Conservation (phyloP, 1,140 invertebrate genomes). For the Zaprionus ghesquierei region DNA sequence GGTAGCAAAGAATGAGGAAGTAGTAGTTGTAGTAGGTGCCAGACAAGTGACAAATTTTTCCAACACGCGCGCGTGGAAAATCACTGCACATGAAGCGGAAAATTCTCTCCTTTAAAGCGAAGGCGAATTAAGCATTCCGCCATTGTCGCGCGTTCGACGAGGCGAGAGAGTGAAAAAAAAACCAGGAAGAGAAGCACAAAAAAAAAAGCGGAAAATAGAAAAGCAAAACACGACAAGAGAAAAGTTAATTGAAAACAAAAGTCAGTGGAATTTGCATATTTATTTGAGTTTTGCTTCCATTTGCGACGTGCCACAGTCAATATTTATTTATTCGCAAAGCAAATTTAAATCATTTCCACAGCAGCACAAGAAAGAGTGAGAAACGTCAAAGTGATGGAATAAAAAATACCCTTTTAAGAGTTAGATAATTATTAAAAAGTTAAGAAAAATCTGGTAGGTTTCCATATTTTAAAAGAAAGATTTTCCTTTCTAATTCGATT, state of each 20-base stretch:
- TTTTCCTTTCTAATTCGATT: too few species aligned
- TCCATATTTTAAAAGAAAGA: too few species aligned
- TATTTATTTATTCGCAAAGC: slow-evolving; percentile 73
- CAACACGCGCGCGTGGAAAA: slow-evolving; percentile 7
- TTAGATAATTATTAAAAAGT: not conserved
- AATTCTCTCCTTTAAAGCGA: slow-evolving; percentile 32
- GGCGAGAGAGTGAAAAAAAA: slow-evolving; percentile 2
- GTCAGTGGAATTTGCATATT: slow-evolving; percentile 76
- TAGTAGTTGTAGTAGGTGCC: not conserved
- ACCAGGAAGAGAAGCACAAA: slow-evolving; percentile 11
- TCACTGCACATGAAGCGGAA: slow-evolving; percentile 30
- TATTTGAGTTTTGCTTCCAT: slow-evolving; percentile 49
- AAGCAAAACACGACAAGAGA: slow-evolving; percentile 26
- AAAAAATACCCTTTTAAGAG: not conserved
- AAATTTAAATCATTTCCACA: slow-evolving; percentile 69
- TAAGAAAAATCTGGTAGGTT: too few species aligned
- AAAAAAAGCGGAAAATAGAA: slow-evolving; percentile 59
- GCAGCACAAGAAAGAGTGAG: slow-evolving; percentile 33
- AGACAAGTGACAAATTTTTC: not conserved
- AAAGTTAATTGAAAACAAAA: slow-evolving; percentile 80
- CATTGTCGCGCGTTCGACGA: slow-evolving; percentile 25
- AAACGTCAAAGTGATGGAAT: not conserved
- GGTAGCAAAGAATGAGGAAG: slow-evolving; percentile 4
- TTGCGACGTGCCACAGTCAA: slow-evolving; percentile 64
- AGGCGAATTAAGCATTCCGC: slow-evolving; percentile 35